Conservation (phyloP, 2,113 vertebrate species). For the Eubucco bourcierii region DNA sequence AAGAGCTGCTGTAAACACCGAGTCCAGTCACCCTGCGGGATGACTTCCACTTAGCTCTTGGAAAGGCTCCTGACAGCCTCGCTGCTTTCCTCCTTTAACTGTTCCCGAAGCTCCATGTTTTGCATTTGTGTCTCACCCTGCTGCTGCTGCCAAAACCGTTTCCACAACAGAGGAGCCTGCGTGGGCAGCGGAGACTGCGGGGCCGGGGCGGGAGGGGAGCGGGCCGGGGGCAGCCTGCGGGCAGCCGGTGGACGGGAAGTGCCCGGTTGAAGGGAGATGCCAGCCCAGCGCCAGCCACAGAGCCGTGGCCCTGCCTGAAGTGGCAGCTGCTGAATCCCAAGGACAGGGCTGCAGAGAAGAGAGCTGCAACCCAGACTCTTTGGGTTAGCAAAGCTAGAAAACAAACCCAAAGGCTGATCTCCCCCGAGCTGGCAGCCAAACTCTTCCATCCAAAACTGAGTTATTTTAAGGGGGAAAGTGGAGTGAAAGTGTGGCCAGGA, state of each 20-base stretch:
- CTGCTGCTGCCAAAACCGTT: not conserved
- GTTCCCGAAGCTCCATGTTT: not conserved
- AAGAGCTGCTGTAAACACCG: not conserved
- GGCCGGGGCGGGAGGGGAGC: not conserved
- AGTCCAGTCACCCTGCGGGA: rapidly evolving
- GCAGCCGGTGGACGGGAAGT: rapidly evolving
- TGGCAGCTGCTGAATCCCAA: rapidly evolving
- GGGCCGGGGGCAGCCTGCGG: not conserved
- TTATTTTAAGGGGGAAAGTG: rapidly evolving
- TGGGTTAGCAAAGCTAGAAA: not conserved
- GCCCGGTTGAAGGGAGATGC: rapidly evolving
- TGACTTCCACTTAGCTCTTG: not conserved
- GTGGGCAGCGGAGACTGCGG: not conserved
- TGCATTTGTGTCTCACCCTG: not conserved
- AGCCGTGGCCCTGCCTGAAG: rapidly evolving
- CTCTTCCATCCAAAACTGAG: not conserved
- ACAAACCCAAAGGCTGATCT: not conserved
- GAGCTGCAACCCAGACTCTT: not conserved
- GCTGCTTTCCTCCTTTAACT: not conserved
- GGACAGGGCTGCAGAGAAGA: rapidly evolving
- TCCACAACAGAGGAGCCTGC: not conserved
- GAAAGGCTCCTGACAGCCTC: not conserved
- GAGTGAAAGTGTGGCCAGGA: not conserved
- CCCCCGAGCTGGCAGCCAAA: not conserved
- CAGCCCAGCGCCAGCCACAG: rapidly evolving